Percentiles rank a stretch among this genome's conserved stretches.
These are phyloP conservation scores for Fabriciana adippe DNA, from an alignment of 2,888 invertebrate species.

Conservation along the genomic window DNA sequence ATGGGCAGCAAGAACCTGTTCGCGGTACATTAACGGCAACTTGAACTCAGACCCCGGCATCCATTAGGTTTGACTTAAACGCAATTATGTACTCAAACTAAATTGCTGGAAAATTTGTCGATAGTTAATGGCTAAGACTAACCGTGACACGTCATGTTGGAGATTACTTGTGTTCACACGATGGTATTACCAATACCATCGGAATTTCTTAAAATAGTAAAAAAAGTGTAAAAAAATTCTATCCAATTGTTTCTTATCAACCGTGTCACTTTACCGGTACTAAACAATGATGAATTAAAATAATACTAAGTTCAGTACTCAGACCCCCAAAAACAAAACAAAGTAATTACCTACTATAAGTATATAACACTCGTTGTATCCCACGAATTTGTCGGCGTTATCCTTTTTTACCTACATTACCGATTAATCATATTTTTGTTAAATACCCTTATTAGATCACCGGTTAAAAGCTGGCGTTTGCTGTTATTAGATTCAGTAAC, in stretches of 20 bases:
- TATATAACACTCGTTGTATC: not conserved
- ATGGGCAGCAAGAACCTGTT: constrained; percentile 55
- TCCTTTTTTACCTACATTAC: too few species aligned
- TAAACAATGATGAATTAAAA: not conserved
- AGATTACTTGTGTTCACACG: constrained; percentile 51
- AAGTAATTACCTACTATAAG: not conserved
- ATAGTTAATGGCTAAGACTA: constrained; percentile 68
- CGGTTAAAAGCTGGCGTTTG: too few species aligned
- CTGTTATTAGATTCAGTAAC: too few species aligned
- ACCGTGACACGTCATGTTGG: constrained; percentile 60
- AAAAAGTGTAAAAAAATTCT: constrained; percentile 13
- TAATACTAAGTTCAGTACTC: constrained; percentile 9
- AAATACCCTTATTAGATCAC: too few species aligned
- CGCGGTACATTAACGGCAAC: constrained; percentile 63
- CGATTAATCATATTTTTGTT: too few species aligned
- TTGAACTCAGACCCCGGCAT: constrained; percentile 63
- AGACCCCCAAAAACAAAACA: not conserved
- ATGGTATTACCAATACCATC: constrained; percentile 11
- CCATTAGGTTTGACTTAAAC: constrained; percentile 75
- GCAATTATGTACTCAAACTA: constrained; percentile 80
- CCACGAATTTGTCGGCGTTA: too few species aligned
- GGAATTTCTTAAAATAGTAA: constrained; percentile 8
- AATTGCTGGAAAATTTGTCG: constrained; percentile 76
- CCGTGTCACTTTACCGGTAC: not conserved
- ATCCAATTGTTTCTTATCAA: constrained; percentile 9